Percentiles rank a stretch among this genome's conserved stretches.
These are phyloP conservation scores for Plutomurus gul DNA, from an alignment of 1,140 invertebrate species.

Conservation along the genomic window DNA sequence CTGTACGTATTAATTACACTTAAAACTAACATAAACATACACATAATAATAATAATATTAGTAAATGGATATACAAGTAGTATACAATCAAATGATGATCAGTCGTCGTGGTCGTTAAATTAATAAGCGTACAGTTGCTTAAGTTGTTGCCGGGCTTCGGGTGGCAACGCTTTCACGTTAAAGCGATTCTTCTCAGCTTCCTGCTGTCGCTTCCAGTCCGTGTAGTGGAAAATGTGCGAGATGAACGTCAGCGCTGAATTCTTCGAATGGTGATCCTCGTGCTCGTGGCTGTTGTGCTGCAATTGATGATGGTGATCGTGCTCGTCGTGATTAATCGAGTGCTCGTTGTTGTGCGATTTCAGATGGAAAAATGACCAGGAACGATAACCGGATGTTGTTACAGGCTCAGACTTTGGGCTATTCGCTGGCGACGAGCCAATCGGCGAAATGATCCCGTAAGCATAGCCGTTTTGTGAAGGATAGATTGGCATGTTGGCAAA, in stretches of 20 bases:
- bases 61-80: too few relatives aligned
- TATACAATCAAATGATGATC: too few relatives aligned
- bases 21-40: too few relatives aligned
- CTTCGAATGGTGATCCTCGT: background rate
- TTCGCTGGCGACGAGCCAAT: background rate
- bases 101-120: too few relatives aligned
- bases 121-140: conserved; percentile 87
- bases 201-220: conserved; percentile 27
- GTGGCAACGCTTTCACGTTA: conserved; percentile 76
- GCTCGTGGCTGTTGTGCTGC: background rate
- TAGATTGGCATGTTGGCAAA: background rate
- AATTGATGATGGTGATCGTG: background rate
- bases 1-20: too few relatives aligned
- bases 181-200: conserved; percentile 40
- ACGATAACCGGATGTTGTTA: conserved; percentile 6
- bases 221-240: conserved; percentile 12
- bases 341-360: background rate
- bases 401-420: background rate
- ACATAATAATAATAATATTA: too few relatives aligned
- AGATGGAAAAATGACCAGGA: background rate
- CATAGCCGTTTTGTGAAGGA: background rate
- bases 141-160: conserved; percentile 80
- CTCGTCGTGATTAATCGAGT: background rate
- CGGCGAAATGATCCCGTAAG: conserved; percentile 40
- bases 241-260: background rate